A percentile compares a stretch with the other conserved stretches of the same genome.
These are phyloP conservation scores for Beroe ovata DNA, from an alignment of 37 sponge, comb jelly and placozoan species.

Conservation along the genomic window DNA sequence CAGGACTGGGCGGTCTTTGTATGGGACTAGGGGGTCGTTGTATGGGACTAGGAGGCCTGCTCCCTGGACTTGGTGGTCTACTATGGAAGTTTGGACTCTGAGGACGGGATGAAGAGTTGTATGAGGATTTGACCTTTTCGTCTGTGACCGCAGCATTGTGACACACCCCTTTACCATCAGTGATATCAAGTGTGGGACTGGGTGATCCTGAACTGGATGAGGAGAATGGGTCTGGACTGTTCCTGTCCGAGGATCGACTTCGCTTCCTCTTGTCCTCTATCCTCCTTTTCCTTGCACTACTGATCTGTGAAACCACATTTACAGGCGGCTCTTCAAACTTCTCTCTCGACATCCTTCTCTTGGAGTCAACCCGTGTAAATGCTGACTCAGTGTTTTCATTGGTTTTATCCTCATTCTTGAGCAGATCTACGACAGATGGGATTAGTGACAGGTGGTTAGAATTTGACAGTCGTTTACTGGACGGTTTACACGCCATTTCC, in stretches of 20 bases:
- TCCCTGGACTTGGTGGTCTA: slow-evolving; percentile 10
- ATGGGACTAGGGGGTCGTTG: background rate
- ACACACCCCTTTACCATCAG: background rate
- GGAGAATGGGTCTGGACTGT: slow-evolving; percentile 25
- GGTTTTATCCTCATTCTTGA: slow-evolving; percentile 11
- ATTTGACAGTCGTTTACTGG: slow-evolving; percentile 42
- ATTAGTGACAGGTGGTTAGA: slow-evolving; percentile 38
- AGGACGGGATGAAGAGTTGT: background rate
- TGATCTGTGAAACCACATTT: background rate
- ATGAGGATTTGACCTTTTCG: background rate
- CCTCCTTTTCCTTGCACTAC: slow-evolving; percentile 39
- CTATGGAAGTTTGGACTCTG: slow-evolving; percentile 18
- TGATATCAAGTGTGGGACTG: slow-evolving; percentile 28
- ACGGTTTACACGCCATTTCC: background rate
- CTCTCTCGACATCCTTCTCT: background rate
- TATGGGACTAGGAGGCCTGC: slow-evolving; percentile 1
- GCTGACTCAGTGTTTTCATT: background rate
- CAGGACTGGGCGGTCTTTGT: background rate
- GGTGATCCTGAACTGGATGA: slow-evolving; percentile 27
- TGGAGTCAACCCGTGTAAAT: background rate
- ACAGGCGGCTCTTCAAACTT: slow-evolving; percentile 7
- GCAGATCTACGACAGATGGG: slow-evolving; percentile 23
- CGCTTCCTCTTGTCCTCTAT: slow-evolving; percentile 48
- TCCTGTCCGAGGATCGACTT: slow-evolving; percentile 17
- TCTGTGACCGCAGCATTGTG: background rate